Base-by-base conservation (phyloP, 1,140 invertebrate species). In the Alviniconcha marisindica region DNA sequence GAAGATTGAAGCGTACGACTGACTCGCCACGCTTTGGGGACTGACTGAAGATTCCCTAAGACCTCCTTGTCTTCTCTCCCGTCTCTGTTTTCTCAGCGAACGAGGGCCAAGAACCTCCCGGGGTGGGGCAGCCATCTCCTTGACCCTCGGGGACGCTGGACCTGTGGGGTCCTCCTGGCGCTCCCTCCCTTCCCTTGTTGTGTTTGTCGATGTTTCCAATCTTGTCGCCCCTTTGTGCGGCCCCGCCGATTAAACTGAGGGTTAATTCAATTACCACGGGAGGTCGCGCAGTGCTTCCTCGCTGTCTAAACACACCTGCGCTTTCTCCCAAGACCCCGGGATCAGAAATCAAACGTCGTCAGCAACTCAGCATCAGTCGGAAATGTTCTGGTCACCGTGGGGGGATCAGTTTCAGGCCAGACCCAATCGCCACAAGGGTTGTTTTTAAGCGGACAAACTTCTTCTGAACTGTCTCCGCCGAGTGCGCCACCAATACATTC, bases 281-380 rank as follows among this genome's bases (percentile, higher is more conserved):
- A 42, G 69, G 69, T 71, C n/a, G 69, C 69, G 10, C 69, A 14
- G 5, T 71, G 69, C 69, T 71, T 71, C 31, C 40, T 71, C 33
- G 31, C 69, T 71, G 69, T 71, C 69, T 71, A 71, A 71, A 71
- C 69, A 71, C 69, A 71, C 69, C 33, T 71, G 69, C 15, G 5
- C 24, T 21, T 33, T 40, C 69, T 71, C 69, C 69, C 69, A 71
- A 38, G 36, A 42, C 36, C 69, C 24, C 15, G 36, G 33, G 24
- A 69, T 24, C 69, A 71, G 69, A 40, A 71, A 71, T 71, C 69
- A 71, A 71, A 71, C 44, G 44, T n/a, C n/a, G n/a, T n/a, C n/a
- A n/a, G n/a, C n/a, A n/a, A n/a, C n/a, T n/a, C n/a, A n/a, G n/a
- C n/a, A n/a, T n/a, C n/a, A n/a, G n/a, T n/a, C n/a, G n/a, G n/a